These are phyloP conservation scores for Thecocarcelia acutangulata DNA, from an alignment of 2,888 invertebrate species.

Conservation along the genomic window DNA sequence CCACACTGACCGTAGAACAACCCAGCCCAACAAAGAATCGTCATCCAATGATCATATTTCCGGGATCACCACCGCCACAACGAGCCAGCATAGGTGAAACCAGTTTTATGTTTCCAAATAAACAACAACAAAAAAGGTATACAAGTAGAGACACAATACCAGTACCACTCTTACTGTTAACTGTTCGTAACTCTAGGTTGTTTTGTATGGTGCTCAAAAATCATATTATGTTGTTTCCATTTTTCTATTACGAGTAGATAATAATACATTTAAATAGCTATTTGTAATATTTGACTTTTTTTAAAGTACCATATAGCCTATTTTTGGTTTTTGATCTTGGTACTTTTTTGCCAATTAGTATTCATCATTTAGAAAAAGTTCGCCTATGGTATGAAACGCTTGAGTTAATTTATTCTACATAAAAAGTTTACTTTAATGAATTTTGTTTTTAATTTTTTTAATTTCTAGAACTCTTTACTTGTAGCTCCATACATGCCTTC, in stretches of 20 bases:
- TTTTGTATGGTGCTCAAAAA: slow-evolving; percentile 52
- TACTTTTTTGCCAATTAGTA: slow-evolving; percentile 2
- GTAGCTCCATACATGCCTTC: slow-evolving; percentile 53
- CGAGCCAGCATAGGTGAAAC: slow-evolving; percentile 80
- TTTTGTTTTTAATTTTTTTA: slow-evolving; percentile 26
- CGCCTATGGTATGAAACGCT: slow-evolving; percentile 19
- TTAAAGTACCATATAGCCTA: background rate
- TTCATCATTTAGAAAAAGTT: slow-evolving; percentile 5
- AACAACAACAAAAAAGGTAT: slow-evolving; percentile 82
- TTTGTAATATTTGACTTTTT: no score
- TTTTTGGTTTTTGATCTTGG: slow-evolving; percentile 26
- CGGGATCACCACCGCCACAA: slow-evolving; percentile 84
- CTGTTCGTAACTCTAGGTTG: slow-evolving; percentile 62
- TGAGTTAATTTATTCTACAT: slow-evolving; percentile 1
- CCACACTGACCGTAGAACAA: slow-evolving; percentile 85
- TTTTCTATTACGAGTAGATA: no score
- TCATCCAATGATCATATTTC: slow-evolving; percentile 81
- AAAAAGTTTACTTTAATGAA: slow-evolving; percentile 18
- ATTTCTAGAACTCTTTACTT: background rate
- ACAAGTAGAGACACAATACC: slow-evolving; percentile 71
- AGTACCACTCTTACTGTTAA: slow-evolving; percentile 53
- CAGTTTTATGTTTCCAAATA: slow-evolving; percentile 79
- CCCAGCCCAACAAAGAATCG: slow-evolving; percentile 86
- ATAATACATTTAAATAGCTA: no score
- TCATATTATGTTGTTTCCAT: no score